phyloP scores from a whole-genome alignment of 2,113 vertebrate genomes.

The Pachycephala philippinensis region DNA sequence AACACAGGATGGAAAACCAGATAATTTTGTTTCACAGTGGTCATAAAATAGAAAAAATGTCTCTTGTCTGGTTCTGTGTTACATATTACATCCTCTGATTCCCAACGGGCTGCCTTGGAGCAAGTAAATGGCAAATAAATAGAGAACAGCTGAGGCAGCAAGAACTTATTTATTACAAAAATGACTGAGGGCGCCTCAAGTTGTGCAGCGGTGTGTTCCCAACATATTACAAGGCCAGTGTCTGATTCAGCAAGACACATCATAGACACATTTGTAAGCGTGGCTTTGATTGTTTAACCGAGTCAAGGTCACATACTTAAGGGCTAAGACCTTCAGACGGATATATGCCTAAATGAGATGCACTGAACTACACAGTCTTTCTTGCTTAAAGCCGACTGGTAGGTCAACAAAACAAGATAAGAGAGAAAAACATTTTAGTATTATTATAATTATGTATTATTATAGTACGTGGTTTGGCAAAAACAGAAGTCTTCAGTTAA shows the following conservation, averaged over 20 bases:
- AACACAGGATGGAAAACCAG: not conserved
- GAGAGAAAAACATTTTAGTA: not conserved
- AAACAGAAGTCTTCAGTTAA: not conserved
- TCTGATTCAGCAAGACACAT: not conserved
- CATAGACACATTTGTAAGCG: not conserved
- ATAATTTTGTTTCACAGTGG: not conserved
- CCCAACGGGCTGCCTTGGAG: not conserved
- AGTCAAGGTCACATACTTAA: not conserved
- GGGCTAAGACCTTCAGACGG: not conserved
- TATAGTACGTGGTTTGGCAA: not conserved
- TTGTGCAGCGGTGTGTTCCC: not conserved
- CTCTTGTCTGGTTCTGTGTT: not conserved
- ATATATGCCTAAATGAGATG: not conserved
- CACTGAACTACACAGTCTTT: not conserved
- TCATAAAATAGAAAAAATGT: not conserved
- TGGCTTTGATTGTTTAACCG: not conserved
- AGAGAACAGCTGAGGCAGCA: not conserved
- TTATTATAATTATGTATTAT: not conserved
- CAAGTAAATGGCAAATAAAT: not conserved
- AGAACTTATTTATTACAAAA: not conserved
- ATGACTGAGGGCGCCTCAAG: not conserved
- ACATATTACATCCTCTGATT: not conserved
- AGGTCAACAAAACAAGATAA: not conserved
- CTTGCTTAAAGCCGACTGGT: not conserved
- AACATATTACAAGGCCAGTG: not conserved